Base-by-base conservation (phyloP, 1,140 invertebrate genomes). In the Brachystomella parvula region DNA sequence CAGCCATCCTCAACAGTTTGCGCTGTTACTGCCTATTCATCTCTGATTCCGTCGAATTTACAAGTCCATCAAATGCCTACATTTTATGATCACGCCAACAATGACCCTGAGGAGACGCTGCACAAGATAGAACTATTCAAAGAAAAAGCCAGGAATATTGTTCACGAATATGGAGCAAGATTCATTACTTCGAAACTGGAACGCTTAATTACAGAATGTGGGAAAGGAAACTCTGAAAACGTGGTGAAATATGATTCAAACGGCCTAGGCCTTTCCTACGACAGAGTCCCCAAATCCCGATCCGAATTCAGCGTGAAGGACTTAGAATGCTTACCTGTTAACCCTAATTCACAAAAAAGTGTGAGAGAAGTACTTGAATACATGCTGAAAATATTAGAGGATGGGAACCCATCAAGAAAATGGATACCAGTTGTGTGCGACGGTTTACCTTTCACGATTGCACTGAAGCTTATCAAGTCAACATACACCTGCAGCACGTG, bases 281-380 rank as follows among this genome's bases (percentile, higher is more conserved):
- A 39, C 6, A 39, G 35, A 19, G 35, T 39, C 6, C 35, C 35
- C 19, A 19, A 6, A 39, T 39, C 6, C 19, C 19, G 6, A 6
- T 9, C 6, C 35, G 35, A 39, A 19, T 39, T 9, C 35, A 39
- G 35, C 6, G 35, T 39, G 6, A 39, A 6, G 6, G 35, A 39
- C 19, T 39, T 39, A 19, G 35, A 39, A 19, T 39, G 35, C 35
- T 9, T 39, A 39, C 6, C 6, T 19, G 35, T 61, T 31, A 32
- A 61, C 59, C 26, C 12, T 24, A 56, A 56, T 64, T 64, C 35
- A 47, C 39, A 47, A 21, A 63, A 61, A 31, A 39, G 6, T 6
- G 35, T 39, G 6, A 39, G 19, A 19, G 19, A 39, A 9, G 35
- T 39, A 19, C 35, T 39, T 6, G 35, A 39, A 19, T 19, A 39